phyloP scores from a whole-genome alignment of 2,888 invertebrate species.

The Exocentrus adspersus region DNA sequence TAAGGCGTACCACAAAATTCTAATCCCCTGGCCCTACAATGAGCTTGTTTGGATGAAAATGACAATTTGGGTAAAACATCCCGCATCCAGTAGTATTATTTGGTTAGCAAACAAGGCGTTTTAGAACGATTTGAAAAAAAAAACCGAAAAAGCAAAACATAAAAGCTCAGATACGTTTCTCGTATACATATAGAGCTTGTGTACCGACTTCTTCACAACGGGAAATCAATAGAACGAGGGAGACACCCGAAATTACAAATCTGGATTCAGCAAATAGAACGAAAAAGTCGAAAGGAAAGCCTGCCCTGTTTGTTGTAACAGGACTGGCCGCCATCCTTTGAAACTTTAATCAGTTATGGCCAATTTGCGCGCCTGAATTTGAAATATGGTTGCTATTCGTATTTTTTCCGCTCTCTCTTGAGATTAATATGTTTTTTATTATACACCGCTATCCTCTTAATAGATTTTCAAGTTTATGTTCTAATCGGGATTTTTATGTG shows the following conservation, averaged over 20 bases:
- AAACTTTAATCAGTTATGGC: conserved; percentile 24
- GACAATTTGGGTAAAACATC: conserved; percentile 1
- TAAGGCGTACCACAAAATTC: not conserved
- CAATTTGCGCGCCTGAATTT: conserved; percentile 21
- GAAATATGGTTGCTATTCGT: conserved; percentile 1
- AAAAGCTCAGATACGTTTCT: conserved; percentile 4
- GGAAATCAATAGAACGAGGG: conserved; percentile 16
- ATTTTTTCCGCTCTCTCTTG: not conserved
- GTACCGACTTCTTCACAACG: not conserved
- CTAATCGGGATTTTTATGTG: not conserved
- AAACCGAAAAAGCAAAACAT: conserved; percentile 38
- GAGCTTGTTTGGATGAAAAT: not conserved
- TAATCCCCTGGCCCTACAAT: not conserved
- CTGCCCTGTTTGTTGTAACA: not conserved
- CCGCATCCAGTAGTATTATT: conserved; percentile 25
- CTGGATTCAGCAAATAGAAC: not conserved
- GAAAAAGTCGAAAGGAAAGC: not conserved
- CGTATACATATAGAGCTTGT: not conserved
- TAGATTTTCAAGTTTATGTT: not conserved
- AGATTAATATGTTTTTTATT: conserved; percentile 9
- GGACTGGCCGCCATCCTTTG: conserved; percentile 15
- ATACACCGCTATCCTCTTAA: not conserved
- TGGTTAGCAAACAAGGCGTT: conserved; percentile 33
- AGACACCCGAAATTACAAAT: conserved; percentile 15
- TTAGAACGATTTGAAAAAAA: conserved; percentile 35